These are phyloP conservation scores for Amphiura filiformis DNA, from an alignment of 35 echinoderm and acorn worm species.

Conservation along the genomic window DNA sequence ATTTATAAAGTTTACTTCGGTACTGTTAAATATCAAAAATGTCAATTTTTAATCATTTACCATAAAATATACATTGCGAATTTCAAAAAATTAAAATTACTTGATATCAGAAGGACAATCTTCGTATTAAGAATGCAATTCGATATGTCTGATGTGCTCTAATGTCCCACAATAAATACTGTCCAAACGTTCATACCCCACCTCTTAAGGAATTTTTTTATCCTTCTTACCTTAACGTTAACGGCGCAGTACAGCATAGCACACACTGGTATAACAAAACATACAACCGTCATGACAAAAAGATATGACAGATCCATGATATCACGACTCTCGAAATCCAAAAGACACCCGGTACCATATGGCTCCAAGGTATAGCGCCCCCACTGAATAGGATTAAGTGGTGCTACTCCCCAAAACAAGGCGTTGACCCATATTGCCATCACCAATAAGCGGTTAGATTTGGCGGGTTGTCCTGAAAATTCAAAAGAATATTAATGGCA, in stretches of 20 bases:
- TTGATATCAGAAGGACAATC: too few relatives aligned
- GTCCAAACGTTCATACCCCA: background rate
- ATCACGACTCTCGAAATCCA: conserved; percentile 43
- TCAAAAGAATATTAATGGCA: background rate
- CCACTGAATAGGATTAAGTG: conserved; percentile 60
- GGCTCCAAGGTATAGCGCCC: conserved; percentile 66
- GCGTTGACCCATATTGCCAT: conserved; percentile 54
- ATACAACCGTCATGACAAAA: conserved; percentile 4
- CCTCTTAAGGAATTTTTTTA: too few relatives aligned
- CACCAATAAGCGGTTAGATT: conserved; percentile 5
- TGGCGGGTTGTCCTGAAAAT: background rate
- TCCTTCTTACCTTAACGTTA: background rate
- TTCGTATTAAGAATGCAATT: too few relatives aligned
- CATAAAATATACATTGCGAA: too few relatives aligned
- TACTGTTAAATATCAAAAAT: too few relatives aligned
- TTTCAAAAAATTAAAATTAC: too few relatives aligned
- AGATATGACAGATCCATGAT: conserved; percentile 29
- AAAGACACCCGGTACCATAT: conserved; percentile 50
- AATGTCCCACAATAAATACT: too few relatives aligned
- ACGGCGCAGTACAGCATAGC: conserved; percentile 28
- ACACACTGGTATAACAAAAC: conserved; percentile 41
- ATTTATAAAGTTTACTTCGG: too few relatives aligned
- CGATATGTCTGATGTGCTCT: too few relatives aligned
- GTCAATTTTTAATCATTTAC: too few relatives aligned
- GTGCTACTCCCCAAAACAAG: conserved; percentile 68